Percentiles rank a stretch among this genome's conserved stretches.
Evolutionary conservation across 2,797 vertebrate genomes (phyloP).

Genomic region (Psittacula echo): DNA sequence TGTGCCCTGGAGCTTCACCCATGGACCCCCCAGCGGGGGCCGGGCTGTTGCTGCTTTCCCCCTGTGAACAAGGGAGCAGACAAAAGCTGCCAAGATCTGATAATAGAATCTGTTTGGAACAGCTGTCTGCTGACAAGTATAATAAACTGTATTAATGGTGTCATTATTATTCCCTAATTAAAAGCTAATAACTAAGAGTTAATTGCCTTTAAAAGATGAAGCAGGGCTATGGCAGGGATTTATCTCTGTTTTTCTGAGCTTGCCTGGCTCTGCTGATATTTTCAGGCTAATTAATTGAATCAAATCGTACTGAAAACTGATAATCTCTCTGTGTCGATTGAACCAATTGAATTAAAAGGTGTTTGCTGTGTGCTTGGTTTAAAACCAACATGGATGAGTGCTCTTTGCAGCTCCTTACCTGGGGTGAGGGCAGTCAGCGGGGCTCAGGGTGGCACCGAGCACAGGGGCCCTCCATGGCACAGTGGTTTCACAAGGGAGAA

Average conservation of each 20-base stretch:
- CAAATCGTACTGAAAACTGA: conserved; percentile 70
- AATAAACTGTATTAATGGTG: conserved; percentile 79
- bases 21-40: neutral
- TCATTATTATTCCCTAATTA: conserved; percentile 82
- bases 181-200: conserved; percentile 82
- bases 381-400: neutral
- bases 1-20: neutral
- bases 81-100: conserved; percentile 47
- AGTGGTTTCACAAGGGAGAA: neutral
- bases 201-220: conserved; percentile 82
- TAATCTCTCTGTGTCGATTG: conserved; percentile 46
- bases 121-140: conserved; percentile 80
- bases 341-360: conserved; percentile 48
- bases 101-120: conserved; percentile 66
- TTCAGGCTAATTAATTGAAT: conserved; percentile 78
- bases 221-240: conserved; percentile 69
- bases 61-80: neutral
- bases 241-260: conserved; percentile 77
- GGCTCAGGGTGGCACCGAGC: accelerated
- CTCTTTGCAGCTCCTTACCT: neutral
- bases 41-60: neutral
- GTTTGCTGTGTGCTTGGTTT: neutral
- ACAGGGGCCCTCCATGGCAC: neutral
- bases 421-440: accelerated
- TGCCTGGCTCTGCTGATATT: conserved; percentile 75